Evolutionary conservation across 2,797 vertebrate species (phyloP), one percentile per base, ranked within the genome.

Genomic region (Macrochelys suwanniensis): DNA sequence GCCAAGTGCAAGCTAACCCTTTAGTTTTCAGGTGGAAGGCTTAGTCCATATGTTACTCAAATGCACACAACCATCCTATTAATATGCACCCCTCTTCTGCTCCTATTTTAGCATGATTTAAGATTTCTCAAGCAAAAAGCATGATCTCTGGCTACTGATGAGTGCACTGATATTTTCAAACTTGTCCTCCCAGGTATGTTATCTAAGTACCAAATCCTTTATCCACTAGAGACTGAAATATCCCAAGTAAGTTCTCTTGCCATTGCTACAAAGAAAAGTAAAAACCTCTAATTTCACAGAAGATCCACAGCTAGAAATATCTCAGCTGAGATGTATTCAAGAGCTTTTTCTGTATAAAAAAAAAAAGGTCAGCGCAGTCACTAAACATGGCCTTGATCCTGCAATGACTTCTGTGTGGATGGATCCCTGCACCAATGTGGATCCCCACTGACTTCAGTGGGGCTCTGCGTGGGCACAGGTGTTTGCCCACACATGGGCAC

Each of bases 371-470:
- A 71, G 91, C 91, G 1, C 0, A 0, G 1, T 59, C 15, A 8
- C 4, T 82, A 16, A 3, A 59, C 65, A 23, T 1, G 6, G 45
- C 11, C 42, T 6, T 80, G 47, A n/a, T 56, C 59, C 74, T 74
- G 42, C 28, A 84, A 6, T 19, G n/a, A 10, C 13, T 82, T 89
- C 84, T 56, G 8, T 5, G 1, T 12, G 1, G 6, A 42, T 71
- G 31, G 33, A n/a, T 65, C 28, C 59, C 57, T 31, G 12, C 13
- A 23, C 57, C 59, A 7, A 1, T 5, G 1, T 51, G 23, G 31
- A 89, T 3, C 4, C 12, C 80, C 51, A 25, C 0, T 21, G 1
- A 82, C 90, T 21, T 16, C n/a, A 45, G 0, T 4, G 25, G 11
- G 5, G 4, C 1, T 89, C 5, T 89, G 37, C 2, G n/a, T 71